These are phyloP conservation scores for Solenodon paradoxus DNA, from an alignment of 2,113 vertebrate genomes.

Conservation along the genomic window DNA sequence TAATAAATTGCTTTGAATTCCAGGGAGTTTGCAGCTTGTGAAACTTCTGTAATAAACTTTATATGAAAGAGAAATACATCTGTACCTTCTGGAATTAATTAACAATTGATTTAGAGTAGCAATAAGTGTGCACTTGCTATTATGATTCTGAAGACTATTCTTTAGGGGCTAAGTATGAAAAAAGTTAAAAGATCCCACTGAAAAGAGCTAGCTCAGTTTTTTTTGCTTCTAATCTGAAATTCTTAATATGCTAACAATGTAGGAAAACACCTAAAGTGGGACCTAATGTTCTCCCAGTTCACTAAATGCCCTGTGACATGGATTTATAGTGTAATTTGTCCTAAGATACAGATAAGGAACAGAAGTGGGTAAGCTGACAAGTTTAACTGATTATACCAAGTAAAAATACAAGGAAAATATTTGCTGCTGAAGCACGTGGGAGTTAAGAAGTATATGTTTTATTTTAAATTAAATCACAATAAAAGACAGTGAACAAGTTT, in stretches of 20 bases:
- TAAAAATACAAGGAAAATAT: conserved; percentile 77
- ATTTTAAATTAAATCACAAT: conserved; percentile 64
- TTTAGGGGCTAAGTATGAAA: conserved; percentile 69
- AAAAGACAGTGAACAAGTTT: conserved; percentile 19
- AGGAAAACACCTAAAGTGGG: conserved; percentile 63
- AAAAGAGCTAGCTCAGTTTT: conserved; percentile 62
- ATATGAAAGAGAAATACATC: conserved; percentile 78
- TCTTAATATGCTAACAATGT: conserved; percentile 68
- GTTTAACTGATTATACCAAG: conserved; percentile 79
- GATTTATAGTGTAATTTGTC: conserved; percentile 76
- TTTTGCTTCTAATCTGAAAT: conserved; percentile 53
- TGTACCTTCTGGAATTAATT: conserved; percentile 82
- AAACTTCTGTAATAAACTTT: conserved; percentile 72
- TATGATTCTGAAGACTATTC: conserved; percentile 75
- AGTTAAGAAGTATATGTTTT: conserved; percentile 36
- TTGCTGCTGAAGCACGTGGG: conserved; percentile 46
- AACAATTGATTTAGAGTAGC: conserved; percentile 80
- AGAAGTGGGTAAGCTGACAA: conserved; percentile 70
- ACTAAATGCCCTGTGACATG: conserved; percentile 74
- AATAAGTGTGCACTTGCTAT: conserved; percentile 78
- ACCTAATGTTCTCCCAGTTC: conserved; percentile 71
- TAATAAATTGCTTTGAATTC: not conserved
- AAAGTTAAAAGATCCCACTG: conserved; percentile 49
- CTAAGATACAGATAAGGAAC: conserved; percentile 76
- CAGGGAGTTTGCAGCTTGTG: conserved; percentile 46